Conservation (phyloP, 2,113 vertebrate species). For the Camelus dromedarius region DNA sequence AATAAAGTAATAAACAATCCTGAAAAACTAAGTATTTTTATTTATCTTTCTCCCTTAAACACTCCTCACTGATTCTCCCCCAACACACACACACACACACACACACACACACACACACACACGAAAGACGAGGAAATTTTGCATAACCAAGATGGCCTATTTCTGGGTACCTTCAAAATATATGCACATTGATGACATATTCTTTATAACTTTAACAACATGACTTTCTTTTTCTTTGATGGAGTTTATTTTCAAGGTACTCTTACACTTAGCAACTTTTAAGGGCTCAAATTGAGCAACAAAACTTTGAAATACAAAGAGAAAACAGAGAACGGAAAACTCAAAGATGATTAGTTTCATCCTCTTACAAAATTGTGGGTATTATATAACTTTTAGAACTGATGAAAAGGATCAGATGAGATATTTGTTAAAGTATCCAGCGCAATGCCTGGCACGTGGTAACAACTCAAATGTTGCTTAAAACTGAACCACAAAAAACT, state of each 20-base stretch:
- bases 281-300: background rate
- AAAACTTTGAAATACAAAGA: slow-evolving; percentile 14
- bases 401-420: background rate
- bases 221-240: slow-evolving; percentile 24
- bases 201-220: background rate
- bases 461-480: slow-evolving; percentile 4
- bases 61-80: background rate
- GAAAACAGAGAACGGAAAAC: slow-evolving; percentile 36
- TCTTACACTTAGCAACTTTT: background rate
- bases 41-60: slow-evolving; percentile 3
- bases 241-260: slow-evolving; percentile 49
- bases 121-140: background rate
- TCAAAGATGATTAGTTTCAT: slow-evolving; percentile 28
- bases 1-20: slow-evolving; percentile 39
- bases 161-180: slow-evolving; percentile 20
- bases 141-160: background rate
- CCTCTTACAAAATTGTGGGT: background rate
- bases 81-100: background rate
- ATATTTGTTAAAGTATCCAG: background rate
- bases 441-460: background rate
- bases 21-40: slow-evolving; percentile 43
- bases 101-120: background rate
- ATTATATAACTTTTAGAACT: background rate
- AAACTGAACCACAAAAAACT: slow-evolving; percentile 7
- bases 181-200: background rate